Evolutionary conservation across 2,797 vertebrate genomes (phyloP).

Genomic region (Luscinia luscinia): DNA sequence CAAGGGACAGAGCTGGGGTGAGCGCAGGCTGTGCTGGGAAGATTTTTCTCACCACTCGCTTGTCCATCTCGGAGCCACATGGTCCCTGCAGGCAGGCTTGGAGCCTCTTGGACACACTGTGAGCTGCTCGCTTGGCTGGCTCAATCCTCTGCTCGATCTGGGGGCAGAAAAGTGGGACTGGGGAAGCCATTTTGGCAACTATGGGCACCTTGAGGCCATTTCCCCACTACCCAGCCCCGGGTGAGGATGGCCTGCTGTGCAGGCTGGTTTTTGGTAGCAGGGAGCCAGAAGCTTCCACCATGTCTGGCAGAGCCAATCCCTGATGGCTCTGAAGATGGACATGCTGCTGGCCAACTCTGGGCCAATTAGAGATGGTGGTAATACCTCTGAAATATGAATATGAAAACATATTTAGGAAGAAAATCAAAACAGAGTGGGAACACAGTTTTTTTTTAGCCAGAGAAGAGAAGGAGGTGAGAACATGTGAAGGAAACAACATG

Average conservation of each 20-base stretch:
- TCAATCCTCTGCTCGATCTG: constrained; percentile 96
- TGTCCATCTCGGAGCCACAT: constrained; percentile 88
- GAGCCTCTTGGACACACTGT: constrained; percentile 92
- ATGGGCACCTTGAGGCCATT: accelerated
- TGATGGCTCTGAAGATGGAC: neutral
- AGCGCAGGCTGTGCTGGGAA: accelerated
- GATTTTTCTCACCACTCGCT: constrained; percentile 86
- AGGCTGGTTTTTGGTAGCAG: neutral
- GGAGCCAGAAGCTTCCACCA: neutral
- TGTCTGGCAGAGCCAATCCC: neutral
- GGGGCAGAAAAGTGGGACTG: neutral
- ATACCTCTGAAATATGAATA: neutral
- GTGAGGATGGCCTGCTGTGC: neutral
- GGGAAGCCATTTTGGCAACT: neutral
- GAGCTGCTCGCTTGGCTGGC: constrained; percentile 89
- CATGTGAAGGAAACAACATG: neutral
- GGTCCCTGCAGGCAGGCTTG: constrained; percentile 91
- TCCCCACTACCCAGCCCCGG: neutral
- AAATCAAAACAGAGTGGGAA: neutral
- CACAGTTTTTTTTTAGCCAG: neutral
- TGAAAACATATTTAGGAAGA: neutral
- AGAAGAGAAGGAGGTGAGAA: neutral
- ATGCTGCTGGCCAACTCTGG: neutral
- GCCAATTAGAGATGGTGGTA: neutral
- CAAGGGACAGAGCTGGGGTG: neutral